phyloP scores from a whole-genome alignment of 2,797 vertebrate species.

The Sciaenops ocellatus region DNA sequence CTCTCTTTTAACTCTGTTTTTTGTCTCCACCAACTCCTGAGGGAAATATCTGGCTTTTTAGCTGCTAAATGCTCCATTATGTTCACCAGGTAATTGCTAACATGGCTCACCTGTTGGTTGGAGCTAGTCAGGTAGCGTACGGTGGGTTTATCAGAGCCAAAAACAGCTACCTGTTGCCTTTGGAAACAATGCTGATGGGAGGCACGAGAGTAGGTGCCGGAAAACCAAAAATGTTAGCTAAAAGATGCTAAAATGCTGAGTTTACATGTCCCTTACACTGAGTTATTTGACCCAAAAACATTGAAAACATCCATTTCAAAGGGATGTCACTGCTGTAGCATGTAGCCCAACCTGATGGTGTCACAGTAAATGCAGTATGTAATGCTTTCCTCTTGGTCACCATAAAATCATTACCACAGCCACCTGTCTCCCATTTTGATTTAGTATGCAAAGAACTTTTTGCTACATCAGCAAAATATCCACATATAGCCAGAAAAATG shows the following conservation, averaged over 20 bases:
- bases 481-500: slow-evolving; percentile 23
- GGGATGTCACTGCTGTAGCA: background rate
- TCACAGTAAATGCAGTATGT: background rate
- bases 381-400: background rate
- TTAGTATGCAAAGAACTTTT: slow-evolving; percentile 19
- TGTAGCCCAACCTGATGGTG: background rate
- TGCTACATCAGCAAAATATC: slow-evolving; percentile 46
- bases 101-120: too few relatives aligned
- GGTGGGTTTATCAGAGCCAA: background rate
- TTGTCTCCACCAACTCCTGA: background rate
- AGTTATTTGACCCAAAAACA: background rate
- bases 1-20: background rate
- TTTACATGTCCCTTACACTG: background rate
- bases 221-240: background rate
- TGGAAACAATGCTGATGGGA: background rate
- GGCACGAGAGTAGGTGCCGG: background rate
- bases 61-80: background rate
- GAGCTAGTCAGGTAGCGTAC: background rate
- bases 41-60: background rate
- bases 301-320: background rate
- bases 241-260: background rate
- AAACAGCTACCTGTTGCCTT: background rate
- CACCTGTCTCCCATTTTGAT: slow-evolving; percentile 26
- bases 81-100: background rate
- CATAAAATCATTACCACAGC: slow-evolving; percentile 18